Base-by-base conservation (phyloP, 2,888 invertebrate genomes). In the Agonopterix heracliana region DNA sequence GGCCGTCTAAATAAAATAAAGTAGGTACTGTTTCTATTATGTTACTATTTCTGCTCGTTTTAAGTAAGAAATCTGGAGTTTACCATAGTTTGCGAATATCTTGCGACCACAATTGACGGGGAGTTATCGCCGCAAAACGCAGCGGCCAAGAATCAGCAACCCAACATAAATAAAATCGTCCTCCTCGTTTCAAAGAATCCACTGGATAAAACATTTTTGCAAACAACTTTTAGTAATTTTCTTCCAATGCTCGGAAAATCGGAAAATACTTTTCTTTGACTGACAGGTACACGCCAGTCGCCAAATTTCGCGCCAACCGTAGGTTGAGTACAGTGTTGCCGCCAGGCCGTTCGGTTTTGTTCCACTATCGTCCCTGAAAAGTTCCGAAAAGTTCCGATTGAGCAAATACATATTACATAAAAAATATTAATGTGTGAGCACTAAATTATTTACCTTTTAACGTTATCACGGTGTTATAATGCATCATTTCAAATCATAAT, bases 111-210 rank as follows among this genome's bases (percentile, higher is more conserved):
- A 87, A 65, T 56, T 85, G 82, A 13, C 76, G 68, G 11, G 76
- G 78, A 34, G 78, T 76, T 60, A 85, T 74, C 14, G 72, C 71
- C 3, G 78, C 76, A 71, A 87, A 87, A 48, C 79, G 72, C 34
- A 76, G 54, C 2, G 87, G 86, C 85, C 85, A 86, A 12, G 85
- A 83, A 63, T 87, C 87, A 26, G 86, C 87, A 7, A 87, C 74
- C 87, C 87, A 87, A 55, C 83, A 83, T 48, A 84, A 64, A 63
- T 87, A 80, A 69, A 87, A 87, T 56, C 76, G 74, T 14, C 87
- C 87, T 9, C 87, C 87, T 54, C 72, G 70, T 59, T 71, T 80
- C 44, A 87, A 64, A 1, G 80, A 80, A 40, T 80, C 76, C 2
- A 65, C 76, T 0, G 82, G 83, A 61, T 79, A 87, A 79, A 87